phyloP scores from a whole-genome alignment of 2,797 vertebrate genomes.

The Enteromius afrohamiltoni region DNA sequence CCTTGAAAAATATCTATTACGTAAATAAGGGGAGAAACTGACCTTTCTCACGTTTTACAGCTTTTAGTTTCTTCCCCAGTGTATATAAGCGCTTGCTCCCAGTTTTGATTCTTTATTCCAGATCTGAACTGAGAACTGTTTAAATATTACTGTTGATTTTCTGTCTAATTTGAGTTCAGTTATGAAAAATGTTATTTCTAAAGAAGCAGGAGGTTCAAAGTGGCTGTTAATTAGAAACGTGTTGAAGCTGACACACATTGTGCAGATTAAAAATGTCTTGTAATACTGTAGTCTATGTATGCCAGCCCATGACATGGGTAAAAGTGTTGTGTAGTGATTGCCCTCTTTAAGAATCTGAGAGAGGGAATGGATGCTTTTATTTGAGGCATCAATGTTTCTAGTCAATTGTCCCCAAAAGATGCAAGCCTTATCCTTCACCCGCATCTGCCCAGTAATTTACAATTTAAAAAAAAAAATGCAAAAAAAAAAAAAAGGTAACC shows the following conservation, averaged over 20 bases:
- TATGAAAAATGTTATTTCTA: constrained; percentile 29
- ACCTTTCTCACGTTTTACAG: constrained; percentile 67
- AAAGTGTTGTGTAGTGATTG: constrained; percentile 12
- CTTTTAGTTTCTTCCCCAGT: constrained; percentile 60
- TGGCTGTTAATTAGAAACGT: constrained; percentile 27
- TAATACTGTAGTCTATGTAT: constrained; percentile 42
- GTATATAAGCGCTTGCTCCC: constrained; percentile 64
- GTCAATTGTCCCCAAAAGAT: constrained; percentile 53
- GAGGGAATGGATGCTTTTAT: background rate
- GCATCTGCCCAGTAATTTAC: constrained; percentile 64
- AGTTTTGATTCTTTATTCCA: constrained; percentile 48
- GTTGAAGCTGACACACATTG: constrained; percentile 9
- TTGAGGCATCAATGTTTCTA: constrained; percentile 37
- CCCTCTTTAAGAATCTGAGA: background rate
- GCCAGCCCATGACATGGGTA: constrained; percentile 11
- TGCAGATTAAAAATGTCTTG: constrained; percentile 42
- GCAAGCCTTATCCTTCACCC: constrained; percentile 60
- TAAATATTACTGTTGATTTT: constrained; percentile 37
- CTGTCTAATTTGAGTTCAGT: constrained; percentile 38
- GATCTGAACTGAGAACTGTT: constrained; percentile 64
- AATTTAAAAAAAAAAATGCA: constrained; percentile 72
- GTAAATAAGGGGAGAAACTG: constrained; percentile 50
- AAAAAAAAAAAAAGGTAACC: constrained; percentile 62
- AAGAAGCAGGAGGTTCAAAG: background rate
- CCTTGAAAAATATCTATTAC: constrained; percentile 54